Base-by-base conservation (phyloP, 1,140 invertebrate species). In the Proales similis region DNA sequence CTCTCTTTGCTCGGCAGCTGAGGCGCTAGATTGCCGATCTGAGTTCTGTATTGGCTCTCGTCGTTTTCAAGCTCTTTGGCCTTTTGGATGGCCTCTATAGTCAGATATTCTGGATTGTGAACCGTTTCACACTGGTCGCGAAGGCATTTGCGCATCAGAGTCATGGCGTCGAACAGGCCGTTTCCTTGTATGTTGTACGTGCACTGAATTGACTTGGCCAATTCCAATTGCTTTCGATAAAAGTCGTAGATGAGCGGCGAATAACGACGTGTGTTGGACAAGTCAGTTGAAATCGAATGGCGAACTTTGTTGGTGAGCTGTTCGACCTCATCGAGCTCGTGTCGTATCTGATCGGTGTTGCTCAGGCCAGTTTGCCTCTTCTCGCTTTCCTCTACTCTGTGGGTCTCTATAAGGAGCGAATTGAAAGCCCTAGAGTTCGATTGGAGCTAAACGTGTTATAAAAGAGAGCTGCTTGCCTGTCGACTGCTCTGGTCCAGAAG, bases 281-380 rank as follows among this genome's bases (percentile, higher is more conserved):
- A 42, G 7, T 57, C 51, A 11, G 45, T 3, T 42, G 51, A 57
- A 12, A 57, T 57, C 12, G 51, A 57, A 42, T 57, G 36, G 9
- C 51, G 17, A 0, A 57, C 51, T 42, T 42, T 39, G 2, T 24
- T 57, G 39, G 51, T 57, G 9, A 57, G 20, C 24, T 57, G 36
- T 57, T 57, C 51, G 30, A 57, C 51, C 45, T 57, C 51, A 26
- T 57, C 51, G 17, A 57, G 45, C 39, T 57, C 51, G 20, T 57
- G 39, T 12, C 36, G 27, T 22, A 57, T 20, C 12, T 57, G 19
- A 14, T 57, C 51, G 14, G 36, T 42, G 7, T 57, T 42, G n/a
- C n/a, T n/a, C n/a, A n/a, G n/a, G n/a, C n/a, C n/a, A n/a, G n/a
- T n/a, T n/a, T n/a, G n/a, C n/a, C n/a, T n/a, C n/a, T n/a, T n/a